Conservation (phyloP, 1,140 invertebrate species). For the Aphelenchoides avenae region DNA sequence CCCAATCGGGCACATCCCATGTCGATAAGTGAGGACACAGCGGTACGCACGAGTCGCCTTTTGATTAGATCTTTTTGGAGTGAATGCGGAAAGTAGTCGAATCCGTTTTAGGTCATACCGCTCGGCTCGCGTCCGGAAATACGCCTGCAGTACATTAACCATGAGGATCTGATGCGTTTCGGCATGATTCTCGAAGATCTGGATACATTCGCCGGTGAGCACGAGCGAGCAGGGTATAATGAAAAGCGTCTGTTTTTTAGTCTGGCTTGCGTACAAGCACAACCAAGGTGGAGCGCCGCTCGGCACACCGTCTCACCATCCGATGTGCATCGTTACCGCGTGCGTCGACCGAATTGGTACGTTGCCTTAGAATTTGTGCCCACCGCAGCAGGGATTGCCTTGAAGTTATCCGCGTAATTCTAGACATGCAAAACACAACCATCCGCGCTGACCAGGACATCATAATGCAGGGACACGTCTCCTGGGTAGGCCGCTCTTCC, state of each 20-base stretch:
- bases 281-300: slow-evolving; percentile 63
- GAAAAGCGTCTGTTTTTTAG: slow-evolving; percentile 2
- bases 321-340: slow-evolving; percentile 72
- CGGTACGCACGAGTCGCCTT: no score
- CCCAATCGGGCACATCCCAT: no score
- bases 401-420: not conserved
- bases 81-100: slow-evolving; percentile 67
- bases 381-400: no score
- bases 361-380: slow-evolving; percentile 1
- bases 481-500: slow-evolving; percentile 72
- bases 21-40: no score
- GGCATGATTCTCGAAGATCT: slow-evolving; percentile 74
- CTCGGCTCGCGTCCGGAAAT: slow-evolving; percentile 65
- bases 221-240: not conserved
- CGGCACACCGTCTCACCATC: slow-evolving; percentile 60
- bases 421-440: slow-evolving; percentile 43
- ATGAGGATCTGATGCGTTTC: slow-evolving; percentile 67
- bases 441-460: slow-evolving; percentile 67
- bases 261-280: slow-evolving; percentile 70
- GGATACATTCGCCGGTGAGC: slow-evolving; percentile 69
- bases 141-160: slow-evolving; percentile 70
- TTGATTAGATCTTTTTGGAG: no score
- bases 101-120: slow-evolving; percentile 70
- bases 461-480: slow-evolving; percentile 71
- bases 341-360: slow-evolving; percentile 69